phyloP scores from a whole-genome alignment of 2,113 vertebrate genomes.

The Hippolais icterina region DNA sequence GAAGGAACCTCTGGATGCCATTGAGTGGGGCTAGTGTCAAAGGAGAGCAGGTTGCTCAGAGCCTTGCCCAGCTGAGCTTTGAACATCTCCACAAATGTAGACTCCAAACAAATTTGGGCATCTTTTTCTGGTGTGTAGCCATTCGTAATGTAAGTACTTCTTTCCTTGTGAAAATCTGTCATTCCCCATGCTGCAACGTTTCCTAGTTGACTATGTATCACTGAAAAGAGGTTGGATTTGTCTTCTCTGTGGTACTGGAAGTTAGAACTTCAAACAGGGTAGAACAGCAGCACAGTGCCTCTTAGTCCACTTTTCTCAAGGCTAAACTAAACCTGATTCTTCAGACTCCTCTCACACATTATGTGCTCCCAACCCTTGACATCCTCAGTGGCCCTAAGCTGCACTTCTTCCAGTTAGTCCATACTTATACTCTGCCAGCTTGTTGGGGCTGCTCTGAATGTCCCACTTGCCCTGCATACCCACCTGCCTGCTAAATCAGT shows the following conservation, averaged over 20 bases:
- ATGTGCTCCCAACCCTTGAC: fast-evolving
- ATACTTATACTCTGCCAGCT: neutral
- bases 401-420: neutral
- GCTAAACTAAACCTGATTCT: neutral
- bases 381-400: neutral
- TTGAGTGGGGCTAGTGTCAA: neutral
- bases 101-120: neutral
- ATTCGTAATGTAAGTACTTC: neutral
- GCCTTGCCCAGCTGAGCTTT: neutral
- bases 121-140: neutral
- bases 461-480: neutral
- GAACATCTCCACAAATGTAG: neutral
- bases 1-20: neutral
- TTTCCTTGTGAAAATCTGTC: neutral
- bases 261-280: neutral
- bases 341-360: neutral
- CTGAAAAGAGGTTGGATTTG: neutral
- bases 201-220: neutral
- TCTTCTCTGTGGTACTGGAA: neutral
- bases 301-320: neutral
- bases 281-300: neutral
- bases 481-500: neutral
- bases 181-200: neutral
- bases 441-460: neutral
- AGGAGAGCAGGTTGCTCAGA: neutral